Evolutionary conservation across 1,140 invertebrate genomes (phyloP), one percentile per base, ranked within the genome.

Genomic region (Drosophila punjabiensis): DNA sequence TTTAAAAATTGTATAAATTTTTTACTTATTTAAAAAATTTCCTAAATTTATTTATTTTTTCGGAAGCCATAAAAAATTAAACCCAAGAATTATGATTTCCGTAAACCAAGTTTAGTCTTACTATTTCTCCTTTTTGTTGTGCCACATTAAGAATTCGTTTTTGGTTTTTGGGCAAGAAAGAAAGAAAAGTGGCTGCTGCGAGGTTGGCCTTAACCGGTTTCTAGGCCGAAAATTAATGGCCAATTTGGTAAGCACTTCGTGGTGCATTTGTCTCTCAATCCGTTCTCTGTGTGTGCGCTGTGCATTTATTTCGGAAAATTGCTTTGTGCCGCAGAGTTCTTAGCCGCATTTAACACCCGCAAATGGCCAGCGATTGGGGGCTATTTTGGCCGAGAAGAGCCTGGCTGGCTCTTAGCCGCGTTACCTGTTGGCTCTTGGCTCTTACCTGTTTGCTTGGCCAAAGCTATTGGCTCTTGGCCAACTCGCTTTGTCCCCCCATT

Each of bases 271-370:
- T 45, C 67, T 53, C 67, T 53, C 48, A 67, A 55, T 70, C 43
- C 60, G 67, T 43, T 67, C 32, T 13, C 41, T 30, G 39, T 20
- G 28, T 61, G 32, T 35, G 52, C n/a, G 45, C 18, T 47, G 18
- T 41, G 41, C 59, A 74, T 43, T 37, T 79, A 66, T 45, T 62
- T 35, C 3, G 58, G 65, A 62, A 67, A 62, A 67, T 67, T 37
- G 66, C n/a, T 16, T 11, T n/a, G 16, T 24, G 5, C 32, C 24
- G 53, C 61, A 39, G 50, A 56, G 60, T 43, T 66, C 47, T 71
- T 81, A 63, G 75, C 50, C 66, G 41, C 79, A 77, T 67, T 81
- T 81, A 81, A 63, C 79, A 76, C 79, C 75, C 79, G 73, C 50
- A 81, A 82, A 76, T 77, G 77, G 64, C 56, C 71, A 39, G 32